Percentiles rank a stretch among this genome's conserved stretches.
Evolutionary conservation across 2,888 invertebrate species (phyloP).

Genomic region (Apamea sordens): DNA sequence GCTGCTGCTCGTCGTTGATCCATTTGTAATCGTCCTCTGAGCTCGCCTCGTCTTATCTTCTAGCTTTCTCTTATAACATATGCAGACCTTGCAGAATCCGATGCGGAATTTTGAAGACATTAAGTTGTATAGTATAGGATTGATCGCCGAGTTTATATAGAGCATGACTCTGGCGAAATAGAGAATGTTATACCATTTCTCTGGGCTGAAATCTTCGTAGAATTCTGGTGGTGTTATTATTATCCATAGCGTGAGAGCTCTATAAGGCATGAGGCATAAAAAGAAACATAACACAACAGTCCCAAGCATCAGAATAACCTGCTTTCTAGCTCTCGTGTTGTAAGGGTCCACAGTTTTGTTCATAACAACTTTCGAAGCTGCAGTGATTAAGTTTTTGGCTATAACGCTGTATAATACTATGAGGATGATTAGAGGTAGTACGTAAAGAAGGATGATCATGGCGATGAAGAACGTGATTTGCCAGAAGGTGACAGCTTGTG

Average conservation of each 20-base stretch:
- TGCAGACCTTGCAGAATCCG: conserved; percentile 93
- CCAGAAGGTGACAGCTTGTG: conserved; percentile 94
- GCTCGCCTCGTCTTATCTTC: conserved; percentile 84
- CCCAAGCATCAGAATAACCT: conserved; percentile 96
- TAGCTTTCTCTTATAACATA: conserved; percentile 87
- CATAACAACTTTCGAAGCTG: conserved; percentile 92
- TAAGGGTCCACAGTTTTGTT: conserved; percentile 93
- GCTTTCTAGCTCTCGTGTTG: conserved; percentile 93
- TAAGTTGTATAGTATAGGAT: conserved; percentile 97
- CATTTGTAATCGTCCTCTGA: conserved; percentile 90
- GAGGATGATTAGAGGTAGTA: conserved; percentile 94
- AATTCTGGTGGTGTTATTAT: conserved; percentile 93
- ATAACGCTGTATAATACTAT: conserved; percentile 95
- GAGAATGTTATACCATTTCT: conserved; percentile 95
- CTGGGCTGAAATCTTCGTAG: conserved; percentile 92
- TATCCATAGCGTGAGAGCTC: conserved; percentile 95
- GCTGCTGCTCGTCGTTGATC: conserved; percentile 91
- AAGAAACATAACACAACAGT: conserved; percentile 97
- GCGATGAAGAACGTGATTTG: conserved; percentile 94
- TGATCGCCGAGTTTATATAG: conserved; percentile 97
- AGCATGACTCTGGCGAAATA: conserved; percentile 96
- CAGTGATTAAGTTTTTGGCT: conserved; percentile 94
- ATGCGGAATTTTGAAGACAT: conserved; percentile 97
- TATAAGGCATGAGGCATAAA: conserved; percentile 96
- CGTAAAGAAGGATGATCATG: conserved; percentile 94